phyloP scores from a whole-genome alignment of 2,888 invertebrate genomes.

The Nomada hirtipes region DNA sequence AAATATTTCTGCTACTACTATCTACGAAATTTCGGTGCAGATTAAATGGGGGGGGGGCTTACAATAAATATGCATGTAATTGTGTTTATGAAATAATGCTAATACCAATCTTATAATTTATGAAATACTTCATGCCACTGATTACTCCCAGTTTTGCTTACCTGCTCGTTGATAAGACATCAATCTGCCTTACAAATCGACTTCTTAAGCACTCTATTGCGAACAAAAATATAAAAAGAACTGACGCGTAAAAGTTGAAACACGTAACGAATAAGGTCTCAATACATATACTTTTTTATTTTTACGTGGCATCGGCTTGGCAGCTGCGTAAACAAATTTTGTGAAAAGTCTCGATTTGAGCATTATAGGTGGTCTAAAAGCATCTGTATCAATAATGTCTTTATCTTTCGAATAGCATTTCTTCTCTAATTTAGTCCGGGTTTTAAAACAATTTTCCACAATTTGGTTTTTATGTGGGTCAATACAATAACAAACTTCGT shows the following conservation, averaged over 20 bases:
- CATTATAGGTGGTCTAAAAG: constrained; percentile 59
- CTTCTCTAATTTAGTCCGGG: constrained; percentile 54
- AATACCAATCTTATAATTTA: constrained; percentile 3
- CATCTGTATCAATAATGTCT: constrained; percentile 74
- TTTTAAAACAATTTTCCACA: constrained; percentile 10
- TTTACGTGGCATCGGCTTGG: constrained; percentile 63
- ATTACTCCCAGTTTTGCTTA: constrained; percentile 44
- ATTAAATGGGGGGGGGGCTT: constrained; percentile 10
- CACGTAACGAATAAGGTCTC: constrained; percentile 24
- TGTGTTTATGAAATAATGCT: neutral
- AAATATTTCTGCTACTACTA: constrained; percentile 13
- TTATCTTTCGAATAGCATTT: constrained; percentile 57
- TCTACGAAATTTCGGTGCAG: neutral
- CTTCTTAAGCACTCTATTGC: constrained; percentile 34
- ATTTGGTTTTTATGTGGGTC: constrained; percentile 5
- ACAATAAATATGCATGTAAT: neutral
- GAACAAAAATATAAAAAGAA: constrained; percentile 57
- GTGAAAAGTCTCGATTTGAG: constrained; percentile 56
- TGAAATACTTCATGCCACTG: constrained; percentile 17
- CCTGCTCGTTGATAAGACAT: constrained; percentile 34
- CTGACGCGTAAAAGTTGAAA: constrained; percentile 50
- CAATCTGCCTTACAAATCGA: constrained; percentile 24
- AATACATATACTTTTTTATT: constrained; percentile 58
- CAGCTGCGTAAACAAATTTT: constrained; percentile 72
- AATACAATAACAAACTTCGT: neutral